Percentiles rank a stretch among this genome's conserved stretches.
phyloP scores from a whole-genome alignment of 2,797 vertebrate species.

The Pseudomugil gertrudae region DNA sequence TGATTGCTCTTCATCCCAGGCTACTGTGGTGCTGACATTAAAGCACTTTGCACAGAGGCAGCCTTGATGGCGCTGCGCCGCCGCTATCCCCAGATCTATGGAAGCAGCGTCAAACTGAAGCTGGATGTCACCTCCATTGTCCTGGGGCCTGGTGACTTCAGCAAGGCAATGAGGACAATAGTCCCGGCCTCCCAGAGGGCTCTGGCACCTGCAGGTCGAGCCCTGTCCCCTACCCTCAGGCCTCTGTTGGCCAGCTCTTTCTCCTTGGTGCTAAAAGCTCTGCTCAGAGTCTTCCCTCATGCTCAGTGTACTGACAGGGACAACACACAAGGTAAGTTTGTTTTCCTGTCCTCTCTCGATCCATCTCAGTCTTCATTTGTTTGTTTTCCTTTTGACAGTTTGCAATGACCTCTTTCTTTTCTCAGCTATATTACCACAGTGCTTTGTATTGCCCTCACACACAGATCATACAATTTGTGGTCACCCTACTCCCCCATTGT shows the following conservation, averaged over 20 bases:
- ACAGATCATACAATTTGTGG: constrained; percentile 17
- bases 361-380: constrained; percentile 9
- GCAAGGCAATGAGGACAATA: constrained; percentile 92
- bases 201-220: constrained; percentile 89
- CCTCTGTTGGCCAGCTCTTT: constrained; percentile 91
- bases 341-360: not conserved
- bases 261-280: constrained; percentile 84
- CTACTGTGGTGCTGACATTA: constrained; percentile 98
- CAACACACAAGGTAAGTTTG: constrained; percentile 85
- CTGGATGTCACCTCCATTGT: constrained; percentile 94
- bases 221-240: constrained; percentile 88
- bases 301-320: constrained; percentile 90
- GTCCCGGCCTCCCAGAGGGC: constrained; percentile 97
- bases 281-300: constrained; percentile 96
- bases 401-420: constrained; percentile 18
- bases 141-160: constrained; percentile 93
- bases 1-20: constrained; percentile 74
- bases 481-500: constrained; percentile 11
- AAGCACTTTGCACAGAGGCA: constrained; percentile 99
- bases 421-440: constrained; percentile 33
- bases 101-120: constrained; percentile 94
- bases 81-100: constrained; percentile 97
- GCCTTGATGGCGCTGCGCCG: constrained; percentile 93
- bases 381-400: constrained; percentile 26
- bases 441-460: constrained; percentile 29